phyloP scores from a whole-genome alignment of 2,113 vertebrate genomes.

The Etheostoma cragini region DNA sequence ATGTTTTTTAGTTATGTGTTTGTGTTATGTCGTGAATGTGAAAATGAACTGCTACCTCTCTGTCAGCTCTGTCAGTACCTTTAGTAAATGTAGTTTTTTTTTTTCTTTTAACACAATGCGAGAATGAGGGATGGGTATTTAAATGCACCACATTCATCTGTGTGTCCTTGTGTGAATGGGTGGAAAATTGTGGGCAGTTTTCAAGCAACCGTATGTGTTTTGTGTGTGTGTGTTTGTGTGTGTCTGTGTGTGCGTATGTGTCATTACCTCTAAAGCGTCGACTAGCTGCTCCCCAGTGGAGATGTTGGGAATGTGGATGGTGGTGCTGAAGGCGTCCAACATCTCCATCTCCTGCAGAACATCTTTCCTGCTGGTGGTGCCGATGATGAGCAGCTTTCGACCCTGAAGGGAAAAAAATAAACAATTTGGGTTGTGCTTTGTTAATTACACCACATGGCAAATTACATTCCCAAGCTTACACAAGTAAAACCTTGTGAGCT shows the following conservation, averaged over 20 bases:
- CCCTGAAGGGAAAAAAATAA: conserved; percentile 79
- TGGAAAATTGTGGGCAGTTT: not conserved
- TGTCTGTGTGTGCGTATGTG: not conserved
- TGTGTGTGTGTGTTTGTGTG: not conserved
- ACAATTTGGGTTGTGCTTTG: not conserved
- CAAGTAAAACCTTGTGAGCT: not conserved
- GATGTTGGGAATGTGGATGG: conserved; percentile 95
- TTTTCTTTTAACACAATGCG: not conserved
- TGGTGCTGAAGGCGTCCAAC: conserved; percentile 98
- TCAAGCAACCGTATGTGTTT: not conserved
- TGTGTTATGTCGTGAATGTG: too few relatives aligned
- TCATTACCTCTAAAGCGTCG: conserved; percentile 90
- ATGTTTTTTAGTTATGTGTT: too few relatives aligned
- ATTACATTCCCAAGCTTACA: not conserved
- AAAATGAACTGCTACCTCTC: too few relatives aligned
- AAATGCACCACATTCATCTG: not conserved
- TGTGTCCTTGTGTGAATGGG: not conserved
- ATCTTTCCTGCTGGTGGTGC: conserved; percentile 97
- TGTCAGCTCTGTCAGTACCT: too few relatives aligned
- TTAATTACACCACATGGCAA: not conserved
- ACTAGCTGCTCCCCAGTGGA: conserved; percentile 93
- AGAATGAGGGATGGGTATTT: not conserved
- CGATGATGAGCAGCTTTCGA: conserved; percentile 97
- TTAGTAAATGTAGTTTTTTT: not conserved
- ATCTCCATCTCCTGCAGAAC: conserved; percentile 99